These are phyloP conservation scores for Mythimna lalbum DNA, from an alignment of 2,888 invertebrate species.

Conservation along the genomic window DNA sequence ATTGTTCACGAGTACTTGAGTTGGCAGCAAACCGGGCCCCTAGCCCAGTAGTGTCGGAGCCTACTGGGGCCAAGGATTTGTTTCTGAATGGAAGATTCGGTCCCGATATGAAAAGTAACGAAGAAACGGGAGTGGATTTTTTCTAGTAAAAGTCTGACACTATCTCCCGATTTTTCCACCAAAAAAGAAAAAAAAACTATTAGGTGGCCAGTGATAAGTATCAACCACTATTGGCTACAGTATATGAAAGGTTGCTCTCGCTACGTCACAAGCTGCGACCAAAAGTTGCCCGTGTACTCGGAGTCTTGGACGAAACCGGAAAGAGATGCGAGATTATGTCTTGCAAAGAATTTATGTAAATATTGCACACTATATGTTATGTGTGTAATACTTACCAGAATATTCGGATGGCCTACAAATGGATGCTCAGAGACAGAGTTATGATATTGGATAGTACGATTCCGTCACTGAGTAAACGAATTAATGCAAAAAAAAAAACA, in stretches of 20 bases:
- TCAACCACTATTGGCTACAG: neutral
- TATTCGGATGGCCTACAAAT: constrained; percentile 33
- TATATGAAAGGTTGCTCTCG: neutral
- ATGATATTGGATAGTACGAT: constrained; percentile 4
- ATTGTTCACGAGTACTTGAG: too few relatives aligned
- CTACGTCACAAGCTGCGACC: too few relatives aligned
- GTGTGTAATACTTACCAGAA: constrained; percentile 1
- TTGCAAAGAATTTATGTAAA: constrained; percentile 38
- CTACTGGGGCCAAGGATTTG: too few relatives aligned
- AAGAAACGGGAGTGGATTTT: too few relatives aligned
- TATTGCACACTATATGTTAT: constrained; percentile 35
- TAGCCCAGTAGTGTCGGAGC: too few relatives aligned
- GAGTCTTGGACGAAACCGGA: constrained; percentile 29
- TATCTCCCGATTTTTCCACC: too few relatives aligned
- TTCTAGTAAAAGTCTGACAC: too few relatives aligned
- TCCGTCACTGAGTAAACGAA: neutral
- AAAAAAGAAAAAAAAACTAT: neutral
- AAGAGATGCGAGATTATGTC: constrained; percentile 9
- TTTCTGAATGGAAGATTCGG: too few relatives aligned
- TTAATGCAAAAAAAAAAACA: neutral
- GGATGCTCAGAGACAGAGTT: constrained; percentile 1
- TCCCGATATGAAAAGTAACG: too few relatives aligned
- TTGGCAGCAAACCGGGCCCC: too few relatives aligned
- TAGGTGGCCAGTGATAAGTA: neutral
- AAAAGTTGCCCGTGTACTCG: neutral